These are phyloP conservation scores for Neoaliturus tenellus DNA, from an alignment of 2,888 invertebrate genomes.

Conservation along the genomic window DNA sequence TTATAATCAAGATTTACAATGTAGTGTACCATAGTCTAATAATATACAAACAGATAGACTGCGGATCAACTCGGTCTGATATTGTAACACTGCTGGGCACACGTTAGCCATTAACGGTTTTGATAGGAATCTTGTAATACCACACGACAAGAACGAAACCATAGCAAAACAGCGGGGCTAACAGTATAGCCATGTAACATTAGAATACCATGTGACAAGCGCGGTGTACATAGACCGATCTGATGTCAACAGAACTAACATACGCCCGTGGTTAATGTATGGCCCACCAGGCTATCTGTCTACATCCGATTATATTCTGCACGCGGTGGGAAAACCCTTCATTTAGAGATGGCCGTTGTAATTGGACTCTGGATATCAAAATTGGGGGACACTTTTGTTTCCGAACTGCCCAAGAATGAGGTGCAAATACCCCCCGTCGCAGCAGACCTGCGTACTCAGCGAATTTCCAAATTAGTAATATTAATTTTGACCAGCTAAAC, in stretches of 20 bases:
- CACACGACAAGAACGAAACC: neutral
- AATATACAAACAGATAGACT: too few relatives aligned
- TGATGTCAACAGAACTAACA: slow-evolving; percentile 9
- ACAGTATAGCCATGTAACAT: slow-evolving; percentile 25
- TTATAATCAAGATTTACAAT: too few relatives aligned
- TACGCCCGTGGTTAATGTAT: neutral
- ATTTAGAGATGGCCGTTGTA: neutral
- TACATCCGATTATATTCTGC: neutral
- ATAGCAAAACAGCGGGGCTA: neutral
- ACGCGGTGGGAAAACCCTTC: neutral
- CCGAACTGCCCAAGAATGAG: too few relatives aligned
- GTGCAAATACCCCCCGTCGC: too few relatives aligned
- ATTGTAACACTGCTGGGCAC: too few relatives aligned
- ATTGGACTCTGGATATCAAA: too few relatives aligned
- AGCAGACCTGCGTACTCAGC: too few relatives aligned
- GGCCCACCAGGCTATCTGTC: neutral
- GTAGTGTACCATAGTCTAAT: too few relatives aligned
- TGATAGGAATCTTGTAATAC: neutral
- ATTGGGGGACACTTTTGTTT: too few relatives aligned
- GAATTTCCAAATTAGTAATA: too few relatives aligned
- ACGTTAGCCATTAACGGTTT: neutral
- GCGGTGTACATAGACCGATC: neutral
- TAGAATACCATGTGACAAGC: neutral
- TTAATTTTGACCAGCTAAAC: too few relatives aligned
- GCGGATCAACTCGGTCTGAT: too few relatives aligned